These are phyloP conservation scores for Cryptomyrus ogoouensis DNA, from an alignment of 2,113 vertebrate species.

Conservation along the genomic window DNA sequence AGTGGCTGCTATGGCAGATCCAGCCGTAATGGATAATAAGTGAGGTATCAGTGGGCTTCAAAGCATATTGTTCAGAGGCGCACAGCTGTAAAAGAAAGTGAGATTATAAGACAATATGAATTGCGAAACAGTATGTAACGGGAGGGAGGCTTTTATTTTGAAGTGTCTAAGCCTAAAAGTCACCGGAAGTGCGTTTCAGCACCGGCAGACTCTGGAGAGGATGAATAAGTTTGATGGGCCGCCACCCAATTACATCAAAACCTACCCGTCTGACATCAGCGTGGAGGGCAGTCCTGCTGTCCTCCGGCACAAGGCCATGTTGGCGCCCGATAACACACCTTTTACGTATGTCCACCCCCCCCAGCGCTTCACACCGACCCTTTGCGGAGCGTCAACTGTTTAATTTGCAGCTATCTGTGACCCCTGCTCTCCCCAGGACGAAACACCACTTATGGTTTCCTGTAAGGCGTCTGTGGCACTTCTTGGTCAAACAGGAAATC, in stretches of 20 bases:
- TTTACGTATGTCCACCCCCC: constrained; percentile 72
- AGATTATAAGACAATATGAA: neutral
- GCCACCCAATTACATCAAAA: constrained; percentile 90
- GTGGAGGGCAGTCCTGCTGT: constrained; percentile 77
- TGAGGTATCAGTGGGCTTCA: neutral
- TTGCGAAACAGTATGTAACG: neutral
- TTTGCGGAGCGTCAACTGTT: neutral
- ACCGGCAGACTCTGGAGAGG: constrained; percentile 60
- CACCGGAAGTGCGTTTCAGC: constrained; percentile 9
- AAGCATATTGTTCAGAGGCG: neutral
- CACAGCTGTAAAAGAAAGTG: neutral
- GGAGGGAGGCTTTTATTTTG: neutral
- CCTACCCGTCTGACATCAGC: constrained; percentile 75
- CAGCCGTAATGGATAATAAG: neutral
- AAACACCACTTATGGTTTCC: constrained; percentile 85
- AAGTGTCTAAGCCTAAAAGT: neutral
- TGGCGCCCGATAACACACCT: constrained; percentile 94
- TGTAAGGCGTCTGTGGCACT: constrained; percentile 90
- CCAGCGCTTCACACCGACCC: neutral
- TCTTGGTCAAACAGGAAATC: constrained; percentile 90
- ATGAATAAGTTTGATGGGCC: constrained; percentile 92
- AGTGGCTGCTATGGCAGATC: neutral
- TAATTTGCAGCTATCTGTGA: neutral
- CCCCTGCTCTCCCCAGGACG: constrained; percentile 58
- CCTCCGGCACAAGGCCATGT: constrained; percentile 91